Evolutionary conservation across 2,113 vertebrate genomes (phyloP).

Genomic region (Loxodonta africana): DNA sequence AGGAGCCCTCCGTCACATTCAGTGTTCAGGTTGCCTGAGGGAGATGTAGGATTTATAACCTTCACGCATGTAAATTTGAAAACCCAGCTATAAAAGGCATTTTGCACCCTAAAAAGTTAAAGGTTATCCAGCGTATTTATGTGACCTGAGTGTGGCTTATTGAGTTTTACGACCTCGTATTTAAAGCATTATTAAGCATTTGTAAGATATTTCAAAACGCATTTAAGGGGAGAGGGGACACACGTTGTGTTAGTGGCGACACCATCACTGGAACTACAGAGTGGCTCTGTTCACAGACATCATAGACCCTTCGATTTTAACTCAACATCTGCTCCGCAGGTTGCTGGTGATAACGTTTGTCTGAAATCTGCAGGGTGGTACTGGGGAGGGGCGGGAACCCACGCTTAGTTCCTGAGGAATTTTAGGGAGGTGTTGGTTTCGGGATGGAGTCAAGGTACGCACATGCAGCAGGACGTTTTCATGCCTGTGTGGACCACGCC

Average conservation of each 20-base stretch:
- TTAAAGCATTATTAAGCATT: constrained; percentile 86
- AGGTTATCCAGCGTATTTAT: constrained; percentile 73
- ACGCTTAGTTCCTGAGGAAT: constrained; percentile 84
- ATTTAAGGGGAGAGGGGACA: constrained; percentile 78
- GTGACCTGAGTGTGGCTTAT: constrained; percentile 73
- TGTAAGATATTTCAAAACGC: constrained; percentile 83
- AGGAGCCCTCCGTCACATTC: constrained; percentile 16
- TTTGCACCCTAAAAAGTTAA: constrained; percentile 76
- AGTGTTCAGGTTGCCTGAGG: constrained; percentile 30
- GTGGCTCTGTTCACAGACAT: constrained; percentile 80
- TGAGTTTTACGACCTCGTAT: constrained; percentile 83
- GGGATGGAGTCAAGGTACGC: constrained; percentile 86
- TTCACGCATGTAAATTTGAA: constrained; percentile 76
- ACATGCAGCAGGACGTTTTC: constrained; percentile 85
- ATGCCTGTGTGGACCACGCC: constrained; percentile 78
- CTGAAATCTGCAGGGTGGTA: constrained; percentile 86
- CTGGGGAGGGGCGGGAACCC: constrained; percentile 76
- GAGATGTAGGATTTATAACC: constrained; percentile 51
- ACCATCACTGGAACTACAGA: constrained; percentile 85
- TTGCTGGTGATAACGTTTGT: constrained; percentile 87
- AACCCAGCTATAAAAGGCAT: constrained; percentile 75
- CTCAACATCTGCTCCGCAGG: constrained; percentile 89
- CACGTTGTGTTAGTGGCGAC: constrained; percentile 83
- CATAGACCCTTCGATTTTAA: constrained; percentile 83
- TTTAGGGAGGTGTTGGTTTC: constrained; percentile 87